These are phyloP conservation scores for Catostomus latipinnis DNA, from an alignment of 2,797 vertebrate genomes.

Conservation along the genomic window DNA sequence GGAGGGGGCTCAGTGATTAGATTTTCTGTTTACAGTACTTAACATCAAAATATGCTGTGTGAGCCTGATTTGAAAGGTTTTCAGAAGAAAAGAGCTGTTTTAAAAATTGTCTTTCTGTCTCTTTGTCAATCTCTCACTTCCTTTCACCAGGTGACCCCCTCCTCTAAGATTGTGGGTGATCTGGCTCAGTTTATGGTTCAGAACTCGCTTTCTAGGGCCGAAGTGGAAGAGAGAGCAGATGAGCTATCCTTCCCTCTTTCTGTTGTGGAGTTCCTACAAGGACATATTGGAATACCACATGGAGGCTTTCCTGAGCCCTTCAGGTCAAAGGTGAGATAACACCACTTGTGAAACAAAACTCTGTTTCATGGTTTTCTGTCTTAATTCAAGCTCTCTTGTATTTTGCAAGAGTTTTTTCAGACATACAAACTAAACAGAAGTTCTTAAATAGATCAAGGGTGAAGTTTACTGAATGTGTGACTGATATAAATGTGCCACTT, in stretches of 20 bases:
- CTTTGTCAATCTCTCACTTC: not conserved
- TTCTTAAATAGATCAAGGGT: not conserved
- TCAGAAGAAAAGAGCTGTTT: not conserved
- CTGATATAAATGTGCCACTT: not conserved
- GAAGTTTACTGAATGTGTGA: not conserved
- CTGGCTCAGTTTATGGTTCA: slow-evolving; percentile 98
- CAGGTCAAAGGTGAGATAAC: slow-evolving; percentile 84
- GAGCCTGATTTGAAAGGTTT: not conserved
- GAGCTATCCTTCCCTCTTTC: slow-evolving; percentile 93
- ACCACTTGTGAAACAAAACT: not conserved
- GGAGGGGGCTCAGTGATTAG: too few relatives aligned
- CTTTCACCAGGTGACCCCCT: slow-evolving; percentile 86
- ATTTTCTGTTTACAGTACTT: not conserved
- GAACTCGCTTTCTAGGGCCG: slow-evolving; percentile 83
- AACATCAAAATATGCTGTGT: not conserved
- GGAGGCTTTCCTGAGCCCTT: slow-evolving; percentile 94
- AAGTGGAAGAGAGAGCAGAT: slow-evolving; percentile 88
- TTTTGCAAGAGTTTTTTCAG: not conserved
- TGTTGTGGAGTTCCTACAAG: slow-evolving; percentile 94
- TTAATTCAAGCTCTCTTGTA: not conserved
- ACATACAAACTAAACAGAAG: not conserved
- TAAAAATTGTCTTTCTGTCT: not conserved
- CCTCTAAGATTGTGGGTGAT: slow-evolving; percentile 96
- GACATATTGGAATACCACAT: slow-evolving; percentile 87
- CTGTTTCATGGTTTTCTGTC: not conserved